Evolutionary conservation across 2,888 invertebrate genomes (phyloP).

Genomic region (Thyatira batis): DNA sequence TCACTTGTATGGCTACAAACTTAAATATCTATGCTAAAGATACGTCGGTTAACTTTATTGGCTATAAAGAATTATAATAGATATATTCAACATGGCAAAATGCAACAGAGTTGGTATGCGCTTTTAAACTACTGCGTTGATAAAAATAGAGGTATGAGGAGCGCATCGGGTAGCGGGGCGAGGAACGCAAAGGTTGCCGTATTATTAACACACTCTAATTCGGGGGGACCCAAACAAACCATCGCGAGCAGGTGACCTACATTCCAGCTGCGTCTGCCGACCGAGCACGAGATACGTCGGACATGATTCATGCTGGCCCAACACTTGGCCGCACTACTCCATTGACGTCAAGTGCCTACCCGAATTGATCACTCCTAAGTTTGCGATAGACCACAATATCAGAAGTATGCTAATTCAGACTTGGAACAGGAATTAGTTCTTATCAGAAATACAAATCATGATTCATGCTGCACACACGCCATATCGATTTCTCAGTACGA

Average conservation of each 20-base stretch:
- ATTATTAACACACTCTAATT: conserved; percentile 78
- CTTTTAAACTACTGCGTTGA: conserved; percentile 44
- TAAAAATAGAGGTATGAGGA: conserved; percentile 59
- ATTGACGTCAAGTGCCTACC: conserved; percentile 23
- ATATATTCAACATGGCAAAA: conserved; percentile 15
- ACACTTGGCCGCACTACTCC: conserved; percentile 2
- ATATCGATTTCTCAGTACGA: too few species aligned
- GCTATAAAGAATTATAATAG: not conserved
- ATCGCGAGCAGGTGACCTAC: conserved; percentile 76
- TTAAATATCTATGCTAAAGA: not conserved
- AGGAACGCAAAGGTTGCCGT: conserved; percentile 71
- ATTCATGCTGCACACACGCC: too few species aligned
- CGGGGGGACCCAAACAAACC: conserved; percentile 80
- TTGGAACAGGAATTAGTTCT: too few species aligned
- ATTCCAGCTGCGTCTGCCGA: conserved; percentile 68
- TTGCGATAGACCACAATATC: too few species aligned
- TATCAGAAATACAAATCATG: too few species aligned
- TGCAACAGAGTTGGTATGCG: conserved; percentile 46
- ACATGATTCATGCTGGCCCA: conserved; percentile 64
- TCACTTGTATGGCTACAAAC: not conserved
- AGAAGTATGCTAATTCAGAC: too few species aligned
- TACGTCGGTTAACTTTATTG: not conserved
- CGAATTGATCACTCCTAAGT: conserved; percentile 2
- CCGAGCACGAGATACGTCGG: conserved; percentile 52
- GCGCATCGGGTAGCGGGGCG: conserved; percentile 38